Conservation (phyloP, 2,888 invertebrate species). For the Nomada ferruginata region DNA sequence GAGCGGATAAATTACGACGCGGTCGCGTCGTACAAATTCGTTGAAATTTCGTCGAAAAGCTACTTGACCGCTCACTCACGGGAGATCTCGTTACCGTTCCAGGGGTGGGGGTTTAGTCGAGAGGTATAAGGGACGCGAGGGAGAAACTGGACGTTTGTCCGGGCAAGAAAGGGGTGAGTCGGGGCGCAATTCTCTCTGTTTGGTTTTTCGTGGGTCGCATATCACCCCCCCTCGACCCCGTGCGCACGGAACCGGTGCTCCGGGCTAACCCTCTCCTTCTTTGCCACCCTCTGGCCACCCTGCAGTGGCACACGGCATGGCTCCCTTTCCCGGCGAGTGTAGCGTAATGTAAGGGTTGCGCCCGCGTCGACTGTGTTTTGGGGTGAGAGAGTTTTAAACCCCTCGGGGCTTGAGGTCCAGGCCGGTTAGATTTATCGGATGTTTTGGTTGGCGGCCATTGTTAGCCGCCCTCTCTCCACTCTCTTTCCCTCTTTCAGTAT, state of each 20-base stretch:
- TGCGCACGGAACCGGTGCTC: conserved; percentile 38
- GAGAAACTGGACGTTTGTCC: conserved; percentile 32
- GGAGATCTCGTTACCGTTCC: conserved; percentile 70
- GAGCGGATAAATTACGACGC: conserved; percentile 72
- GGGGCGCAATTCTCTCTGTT: conserved; percentile 75
- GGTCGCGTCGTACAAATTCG: conserved; percentile 74
- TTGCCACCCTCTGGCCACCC: conserved; percentile 54
- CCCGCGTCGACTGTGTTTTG: conserved; percentile 72
- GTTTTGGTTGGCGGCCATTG: conserved; percentile 85
- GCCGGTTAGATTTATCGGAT: conserved; percentile 84
- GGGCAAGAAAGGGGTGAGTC: conserved; percentile 30
- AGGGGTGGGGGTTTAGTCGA: conserved; percentile 32
- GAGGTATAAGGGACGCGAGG: conserved; percentile 46
- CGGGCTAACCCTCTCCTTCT: conserved; percentile 49
- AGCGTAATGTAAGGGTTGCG: conserved; percentile 83
- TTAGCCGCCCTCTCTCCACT: conserved; percentile 77
- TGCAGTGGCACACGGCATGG: conserved; percentile 71
- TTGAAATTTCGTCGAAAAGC: conserved; percentile 72
- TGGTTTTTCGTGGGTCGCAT: conserved; percentile 80
- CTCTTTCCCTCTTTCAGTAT: conserved; percentile 66
- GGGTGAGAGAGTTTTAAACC: conserved; percentile 83
- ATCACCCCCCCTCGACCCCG: conserved; percentile 63
- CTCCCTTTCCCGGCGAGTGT: conserved; percentile 76
- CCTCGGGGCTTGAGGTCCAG: conserved; percentile 83
- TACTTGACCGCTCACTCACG: conserved; percentile 65